Percentiles rank a stretch among this genome's conserved stretches.
These are phyloP conservation scores for Chamaetylas fuelleborni DNA, from an alignment of 2,113 vertebrate genomes.

Conservation along the genomic window DNA sequence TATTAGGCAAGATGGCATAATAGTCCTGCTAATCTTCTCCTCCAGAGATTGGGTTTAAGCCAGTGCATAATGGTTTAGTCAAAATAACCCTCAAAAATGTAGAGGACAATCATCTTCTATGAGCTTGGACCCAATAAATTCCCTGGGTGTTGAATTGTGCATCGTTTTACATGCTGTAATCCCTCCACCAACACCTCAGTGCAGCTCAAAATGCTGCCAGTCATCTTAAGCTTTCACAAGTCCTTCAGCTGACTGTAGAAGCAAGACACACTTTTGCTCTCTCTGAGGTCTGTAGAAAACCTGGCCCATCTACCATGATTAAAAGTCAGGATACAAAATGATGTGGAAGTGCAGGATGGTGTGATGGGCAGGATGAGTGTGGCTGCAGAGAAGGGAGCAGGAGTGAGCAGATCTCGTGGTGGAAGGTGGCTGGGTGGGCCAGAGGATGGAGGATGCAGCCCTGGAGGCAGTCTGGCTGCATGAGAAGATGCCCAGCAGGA, in stretches of 20 bases:
- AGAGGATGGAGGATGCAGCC: not conserved
- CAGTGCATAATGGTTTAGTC: not conserved
- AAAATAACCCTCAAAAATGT: not conserved
- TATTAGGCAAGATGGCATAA: conserved; percentile 4
- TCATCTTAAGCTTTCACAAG: not conserved
- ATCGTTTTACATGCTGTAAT: not conserved
- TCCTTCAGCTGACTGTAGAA: not conserved
- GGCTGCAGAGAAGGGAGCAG: not conserved
- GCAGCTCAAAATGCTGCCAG: not conserved
- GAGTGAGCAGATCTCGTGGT: not conserved
- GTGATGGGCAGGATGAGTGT: not conserved
- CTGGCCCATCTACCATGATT: not conserved
- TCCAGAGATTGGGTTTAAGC: not conserved
- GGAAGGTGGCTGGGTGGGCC: not conserved
- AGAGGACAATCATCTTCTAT: not conserved
- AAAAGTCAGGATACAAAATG: not conserved
- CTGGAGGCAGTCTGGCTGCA: not conserved
- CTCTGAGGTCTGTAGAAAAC: not conserved
- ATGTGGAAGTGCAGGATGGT: fast-evolving
- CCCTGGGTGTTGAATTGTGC: not conserved
- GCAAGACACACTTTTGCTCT: not conserved
- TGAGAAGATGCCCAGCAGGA: not conserved
- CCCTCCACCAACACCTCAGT: not conserved
- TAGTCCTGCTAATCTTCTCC: not conserved
- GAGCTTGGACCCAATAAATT: not conserved